A percentile compares a stretch with the other conserved stretches of the same genome.
Evolutionary conservation across 2,113 vertebrate species (phyloP).

Genomic region (Octodon degus): DNA sequence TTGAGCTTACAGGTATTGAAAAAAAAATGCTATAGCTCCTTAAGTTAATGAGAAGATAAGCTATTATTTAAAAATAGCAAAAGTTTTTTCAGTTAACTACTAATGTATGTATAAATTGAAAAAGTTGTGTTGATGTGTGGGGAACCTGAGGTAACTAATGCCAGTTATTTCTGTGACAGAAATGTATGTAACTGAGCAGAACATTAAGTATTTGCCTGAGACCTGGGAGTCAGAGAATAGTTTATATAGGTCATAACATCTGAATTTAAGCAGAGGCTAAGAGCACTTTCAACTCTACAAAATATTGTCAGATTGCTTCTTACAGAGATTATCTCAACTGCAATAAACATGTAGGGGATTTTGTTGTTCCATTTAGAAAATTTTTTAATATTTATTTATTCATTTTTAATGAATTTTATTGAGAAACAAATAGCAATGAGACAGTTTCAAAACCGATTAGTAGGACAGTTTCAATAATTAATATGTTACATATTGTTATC

Average conservation of each 20-base stretch:
- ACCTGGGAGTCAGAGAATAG: background rate
- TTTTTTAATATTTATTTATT: no score
- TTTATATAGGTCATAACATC: background rate
- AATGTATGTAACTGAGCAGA: constrained; percentile 6
- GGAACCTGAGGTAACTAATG: background rate
- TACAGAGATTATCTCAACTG: background rate
- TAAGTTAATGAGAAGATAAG: background rate
- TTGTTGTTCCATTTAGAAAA: background rate
- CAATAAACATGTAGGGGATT: background rate
- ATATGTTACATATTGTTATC: no score
- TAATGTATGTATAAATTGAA: background rate
- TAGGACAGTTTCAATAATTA: no score
- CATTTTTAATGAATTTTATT: no score
- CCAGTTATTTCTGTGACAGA: background rate
- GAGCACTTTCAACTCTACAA: background rate
- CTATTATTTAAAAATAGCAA: background rate
- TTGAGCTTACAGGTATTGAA: background rate
- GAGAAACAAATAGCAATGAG: no score
- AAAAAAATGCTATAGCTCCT: background rate
- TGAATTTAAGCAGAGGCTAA: background rate
- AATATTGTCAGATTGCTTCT: background rate
- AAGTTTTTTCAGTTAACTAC: background rate
- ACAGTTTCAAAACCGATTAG: no score
- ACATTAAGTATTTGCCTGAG: background rate
- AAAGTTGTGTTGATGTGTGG: background rate